Base-by-base conservation (phyloP, 2,797 vertebrate genomes). In the Xenopus petersii region DNA sequence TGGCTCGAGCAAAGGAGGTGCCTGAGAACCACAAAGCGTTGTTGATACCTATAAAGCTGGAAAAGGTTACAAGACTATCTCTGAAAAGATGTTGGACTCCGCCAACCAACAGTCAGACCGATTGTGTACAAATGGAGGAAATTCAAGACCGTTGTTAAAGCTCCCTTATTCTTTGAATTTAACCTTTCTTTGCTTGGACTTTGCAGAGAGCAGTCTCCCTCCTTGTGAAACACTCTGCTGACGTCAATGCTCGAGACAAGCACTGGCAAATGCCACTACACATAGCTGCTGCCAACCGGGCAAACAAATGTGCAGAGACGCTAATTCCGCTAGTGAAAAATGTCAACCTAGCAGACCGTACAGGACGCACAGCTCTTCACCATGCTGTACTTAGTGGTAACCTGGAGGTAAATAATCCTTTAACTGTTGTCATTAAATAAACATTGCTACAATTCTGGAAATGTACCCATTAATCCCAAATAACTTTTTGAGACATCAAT, bases 211-310 rank as follows among this genome's bases (percentile, higher is more conserved):
- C 95, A 75, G 94, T 98, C 74, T 91, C 92, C 75, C 87, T 97
- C 86, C 92, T 99, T 85, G 88, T 98, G 86, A 93, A 94, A 83
- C 94, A 94, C 75, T 95, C 95, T 5, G 96, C 95, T 0, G 96
- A 97, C 1, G 94, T 93, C 76, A 98, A 95, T 12, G 93, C 95
- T 71, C 92, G 95, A n/a, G 96, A 98, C 92, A 96, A 97, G 88
- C 91, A 95, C 84, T 96, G 96, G 94, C 96, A 98, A 88, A 98
- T 95, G 0, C 94, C 97, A 0, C 86, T 98, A 86, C 97, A 99
- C 16, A 93, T 97, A 77, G 96, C 97, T 0, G 92, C 96, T 0
- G 95, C 96, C 89, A 98, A 98, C 89, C 88, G 95, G 55, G 94
- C 94, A 82, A 92, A 92, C 16, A 94, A 95, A 82, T 98, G 97